phyloP scores from a whole-genome alignment of 1,140 invertebrate species.

The Rhagoletis zephyria region DNA sequence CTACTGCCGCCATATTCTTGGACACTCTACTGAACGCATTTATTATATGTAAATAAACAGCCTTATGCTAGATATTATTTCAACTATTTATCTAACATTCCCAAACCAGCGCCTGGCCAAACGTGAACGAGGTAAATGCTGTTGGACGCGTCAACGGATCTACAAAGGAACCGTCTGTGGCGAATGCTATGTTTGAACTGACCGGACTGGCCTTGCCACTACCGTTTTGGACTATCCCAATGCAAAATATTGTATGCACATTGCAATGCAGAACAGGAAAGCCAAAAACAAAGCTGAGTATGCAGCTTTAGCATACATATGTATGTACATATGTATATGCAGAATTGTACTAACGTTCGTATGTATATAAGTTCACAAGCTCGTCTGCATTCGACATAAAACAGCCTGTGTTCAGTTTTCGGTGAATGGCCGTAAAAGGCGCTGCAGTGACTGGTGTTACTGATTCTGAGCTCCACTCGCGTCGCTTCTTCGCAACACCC shows the following conservation, averaged over 20 bases:
- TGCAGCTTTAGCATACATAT: background rate
- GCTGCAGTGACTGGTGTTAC: background rate
- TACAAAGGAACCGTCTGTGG: conserved; percentile 64
- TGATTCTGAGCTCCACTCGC: background rate
- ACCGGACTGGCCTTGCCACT: conserved; percentile 60
- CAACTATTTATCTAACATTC: background rate
- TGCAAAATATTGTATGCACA: conserved; percentile 62
- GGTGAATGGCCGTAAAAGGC: background rate
- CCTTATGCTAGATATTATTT: background rate
- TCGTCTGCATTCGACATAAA: background rate
- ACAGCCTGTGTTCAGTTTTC: conserved; percentile 9
- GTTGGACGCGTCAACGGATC: conserved; percentile 18
- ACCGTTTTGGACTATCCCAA: conserved; percentile 69
- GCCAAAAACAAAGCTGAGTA: background rate
- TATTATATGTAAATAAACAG: background rate
- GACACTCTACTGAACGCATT: background rate
- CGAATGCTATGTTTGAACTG: conserved; percentile 70
- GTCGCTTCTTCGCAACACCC: background rate
- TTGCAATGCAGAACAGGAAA: conserved; percentile 11
- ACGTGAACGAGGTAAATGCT: conserved; percentile 9
- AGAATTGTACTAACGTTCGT: no score
- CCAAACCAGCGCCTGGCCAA: background rate
- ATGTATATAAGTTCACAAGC: background rate
- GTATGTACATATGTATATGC: background rate
- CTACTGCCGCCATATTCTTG: background rate